phyloP scores from a whole-genome alignment of 2,888 invertebrate species.

The Dynastes maya region DNA sequence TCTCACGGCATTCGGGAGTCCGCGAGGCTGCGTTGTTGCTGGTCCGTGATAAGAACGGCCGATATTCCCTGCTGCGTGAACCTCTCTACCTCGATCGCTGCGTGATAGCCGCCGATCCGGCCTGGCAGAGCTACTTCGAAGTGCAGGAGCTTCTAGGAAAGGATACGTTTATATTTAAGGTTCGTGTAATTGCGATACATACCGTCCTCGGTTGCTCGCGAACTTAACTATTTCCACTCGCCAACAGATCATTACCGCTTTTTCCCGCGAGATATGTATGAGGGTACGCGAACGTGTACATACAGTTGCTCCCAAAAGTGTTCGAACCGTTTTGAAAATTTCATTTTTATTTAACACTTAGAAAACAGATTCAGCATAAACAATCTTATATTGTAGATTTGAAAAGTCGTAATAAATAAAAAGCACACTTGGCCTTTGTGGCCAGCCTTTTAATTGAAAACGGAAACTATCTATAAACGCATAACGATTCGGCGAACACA shows the following conservation, averaged over 20 bases:
- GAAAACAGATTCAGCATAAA: too few relatives aligned
- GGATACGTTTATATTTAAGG: constrained; percentile 96
- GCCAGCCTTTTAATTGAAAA: too few relatives aligned
- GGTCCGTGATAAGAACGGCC: constrained; percentile 91
- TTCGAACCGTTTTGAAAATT: too few relatives aligned
- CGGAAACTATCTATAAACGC: too few relatives aligned
- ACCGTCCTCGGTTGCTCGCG: constrained; percentile 24
- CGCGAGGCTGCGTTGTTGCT: constrained; percentile 91
- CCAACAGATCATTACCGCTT: constrained; percentile 39
- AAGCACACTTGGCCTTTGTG: too few relatives aligned
- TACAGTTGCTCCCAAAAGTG: too few relatives aligned
- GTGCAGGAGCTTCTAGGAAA: constrained; percentile 93
- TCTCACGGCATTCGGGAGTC: constrained; percentile 84
- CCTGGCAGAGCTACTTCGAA: constrained; percentile 95
- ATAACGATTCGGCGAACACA: too few relatives aligned
- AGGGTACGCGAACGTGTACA: too few relatives aligned
- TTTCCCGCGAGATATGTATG: neutral
- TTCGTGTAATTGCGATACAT: constrained; percentile 66
- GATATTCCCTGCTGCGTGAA: constrained; percentile 89
- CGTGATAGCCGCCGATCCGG: constrained; percentile 91
- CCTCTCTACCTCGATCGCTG: constrained; percentile 93
- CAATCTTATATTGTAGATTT: too few relatives aligned
- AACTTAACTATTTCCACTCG: constrained; percentile 32
- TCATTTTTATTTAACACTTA: too few relatives aligned
- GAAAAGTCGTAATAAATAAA: too few relatives aligned